A percentile compares a stretch with the other conserved stretches of the same genome.
phyloP scores from a whole-genome alignment of 1,140 invertebrate genomes.

The Bilobella aurantiaca region DNA sequence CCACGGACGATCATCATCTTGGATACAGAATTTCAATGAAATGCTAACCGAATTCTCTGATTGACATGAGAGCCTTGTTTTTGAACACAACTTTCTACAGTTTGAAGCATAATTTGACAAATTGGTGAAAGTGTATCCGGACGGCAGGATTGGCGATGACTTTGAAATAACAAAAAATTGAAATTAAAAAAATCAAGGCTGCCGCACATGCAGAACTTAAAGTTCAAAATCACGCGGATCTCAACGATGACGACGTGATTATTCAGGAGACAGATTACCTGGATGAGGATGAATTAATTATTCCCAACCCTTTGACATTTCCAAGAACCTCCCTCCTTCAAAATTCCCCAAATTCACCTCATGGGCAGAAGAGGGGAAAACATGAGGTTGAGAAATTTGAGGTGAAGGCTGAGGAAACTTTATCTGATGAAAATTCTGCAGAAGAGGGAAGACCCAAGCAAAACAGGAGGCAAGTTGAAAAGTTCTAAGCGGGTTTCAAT shows the following conservation, averaged over 20 bases:
- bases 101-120: too few species aligned
- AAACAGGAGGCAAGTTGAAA: not conserved
- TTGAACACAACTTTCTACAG: too few species aligned
- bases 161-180: too few species aligned
- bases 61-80: too few species aligned
- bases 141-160: too few species aligned
- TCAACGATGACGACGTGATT: not conserved
- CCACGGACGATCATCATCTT: too few species aligned
- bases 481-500: not conserved
- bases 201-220: constrained; percentile 36
- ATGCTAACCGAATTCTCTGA: too few species aligned
- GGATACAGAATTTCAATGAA: too few species aligned
- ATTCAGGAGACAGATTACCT: not conserved
- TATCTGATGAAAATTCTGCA: not conserved
- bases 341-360: not conserved
- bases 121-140: too few species aligned
- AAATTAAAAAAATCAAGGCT: too few species aligned
- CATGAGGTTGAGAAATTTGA: not conserved
- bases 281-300: not conserved
- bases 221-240: not conserved
- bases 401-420: not conserved
- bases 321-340: not conserved
- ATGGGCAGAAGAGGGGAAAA: not conserved
- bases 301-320: not conserved
- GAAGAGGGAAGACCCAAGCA: not conserved